A percentile compares a stretch with the other conserved stretches of the same genome.
phyloP scores from a whole-genome alignment of 2,888 invertebrate genomes.

The Xestia xanthographa region DNA sequence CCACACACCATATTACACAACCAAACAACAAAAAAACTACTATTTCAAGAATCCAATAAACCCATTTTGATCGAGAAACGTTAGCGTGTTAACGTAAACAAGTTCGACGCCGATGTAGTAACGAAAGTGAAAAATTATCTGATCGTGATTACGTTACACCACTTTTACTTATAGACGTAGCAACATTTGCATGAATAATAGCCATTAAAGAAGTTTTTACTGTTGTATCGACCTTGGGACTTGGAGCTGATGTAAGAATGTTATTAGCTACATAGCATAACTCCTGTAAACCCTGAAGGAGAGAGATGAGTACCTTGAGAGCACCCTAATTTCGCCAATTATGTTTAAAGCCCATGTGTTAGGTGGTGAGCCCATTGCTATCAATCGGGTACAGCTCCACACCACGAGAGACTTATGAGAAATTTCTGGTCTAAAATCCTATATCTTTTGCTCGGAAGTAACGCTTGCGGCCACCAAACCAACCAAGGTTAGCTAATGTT shows the following conservation, averaged over 20 bases:
- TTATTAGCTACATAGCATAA: not conserved
- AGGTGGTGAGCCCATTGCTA: not conserved
- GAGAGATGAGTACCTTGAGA: not conserved
- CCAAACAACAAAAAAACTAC: slow-evolving; percentile 10
- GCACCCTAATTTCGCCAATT: not conserved
- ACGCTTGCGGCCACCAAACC: not conserved
- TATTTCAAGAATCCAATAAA: slow-evolving; percentile 33
- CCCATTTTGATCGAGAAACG: slow-evolving; percentile 24
- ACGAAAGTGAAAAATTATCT: slow-evolving; percentile 67
- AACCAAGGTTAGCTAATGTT: slow-evolving; percentile 13
- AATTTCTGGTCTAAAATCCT: not conserved
- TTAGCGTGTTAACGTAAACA: slow-evolving; percentile 51
- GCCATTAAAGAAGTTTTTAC: slow-evolving; percentile 25
- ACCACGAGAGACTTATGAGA: not conserved
- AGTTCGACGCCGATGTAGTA: slow-evolving; percentile 48
- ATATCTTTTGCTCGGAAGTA: not conserved
- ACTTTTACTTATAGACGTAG: slow-evolving; percentile 61
- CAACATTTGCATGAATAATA: slow-evolving; percentile 54
- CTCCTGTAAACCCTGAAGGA: not conserved
- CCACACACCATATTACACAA: not conserved
- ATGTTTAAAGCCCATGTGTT: not conserved
- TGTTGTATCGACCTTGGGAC: slow-evolving; percentile 8
- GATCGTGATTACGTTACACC: slow-evolving; percentile 52
- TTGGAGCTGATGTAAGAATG: slow-evolving; percentile 20
- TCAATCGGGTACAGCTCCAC: not conserved